Evolutionary conservation across 2,113 vertebrate genomes (phyloP).

Genomic region (Xenotilapia longispinis): DNA sequence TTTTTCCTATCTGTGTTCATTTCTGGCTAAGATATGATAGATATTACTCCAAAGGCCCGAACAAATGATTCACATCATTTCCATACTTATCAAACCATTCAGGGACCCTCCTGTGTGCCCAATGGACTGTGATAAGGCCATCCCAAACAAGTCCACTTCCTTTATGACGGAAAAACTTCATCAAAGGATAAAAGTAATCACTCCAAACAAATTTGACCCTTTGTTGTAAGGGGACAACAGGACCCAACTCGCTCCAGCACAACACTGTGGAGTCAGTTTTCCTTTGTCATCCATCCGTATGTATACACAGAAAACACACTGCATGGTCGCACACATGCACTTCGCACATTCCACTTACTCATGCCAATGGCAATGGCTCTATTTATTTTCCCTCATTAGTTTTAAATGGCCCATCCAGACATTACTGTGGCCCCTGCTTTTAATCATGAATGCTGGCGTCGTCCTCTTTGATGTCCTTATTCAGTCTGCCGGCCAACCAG

Average conservation of each 20-base stretch:
- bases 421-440: slow-evolving; percentile 56
- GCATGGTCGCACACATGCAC: not conserved
- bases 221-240: not conserved
- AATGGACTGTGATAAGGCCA: not conserved
- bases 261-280: not conserved
- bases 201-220: not conserved
- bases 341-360: slow-evolving; percentile 6
- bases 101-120: not conserved
- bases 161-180: not conserved
- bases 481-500: slow-evolving; percentile 17
- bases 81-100: not conserved
- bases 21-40: not conserved
- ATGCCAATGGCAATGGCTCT: slow-evolving; percentile 35
- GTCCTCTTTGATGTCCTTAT: slow-evolving; percentile 45
- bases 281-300: not conserved
- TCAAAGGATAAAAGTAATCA: not conserved
- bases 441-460: slow-evolving; percentile 46
- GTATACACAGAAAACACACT: not conserved
- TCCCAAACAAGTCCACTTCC: not conserved
- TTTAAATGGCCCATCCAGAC: slow-evolving; percentile 65
- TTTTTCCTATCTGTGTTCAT: not conserved
- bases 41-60: not conserved
- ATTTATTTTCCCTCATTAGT: slow-evolving; percentile 65
- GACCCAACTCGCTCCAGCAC: not conserved
- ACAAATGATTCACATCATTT: not conserved